Conservation (phyloP, 2,113 vertebrate genomes). For the Caretta caretta region DNA sequence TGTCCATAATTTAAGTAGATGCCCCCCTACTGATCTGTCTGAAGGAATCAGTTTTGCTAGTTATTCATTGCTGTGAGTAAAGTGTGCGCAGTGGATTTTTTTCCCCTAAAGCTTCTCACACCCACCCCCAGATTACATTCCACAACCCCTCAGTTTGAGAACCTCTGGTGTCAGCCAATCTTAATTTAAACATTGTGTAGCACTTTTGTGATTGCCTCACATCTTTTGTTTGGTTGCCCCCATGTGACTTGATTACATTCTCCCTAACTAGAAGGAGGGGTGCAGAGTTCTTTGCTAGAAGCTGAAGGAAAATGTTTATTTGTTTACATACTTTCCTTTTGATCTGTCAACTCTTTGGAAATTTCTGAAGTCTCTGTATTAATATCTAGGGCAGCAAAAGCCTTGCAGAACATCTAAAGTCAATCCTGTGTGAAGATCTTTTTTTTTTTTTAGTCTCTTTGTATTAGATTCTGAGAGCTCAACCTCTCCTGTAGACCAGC, state of each 20-base stretch:
- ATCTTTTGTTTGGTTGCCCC: background rate
- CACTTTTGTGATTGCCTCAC: rapidly evolving
- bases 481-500: background rate
- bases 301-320: background rate
- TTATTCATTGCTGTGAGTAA: too few species aligned
- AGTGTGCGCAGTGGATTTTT: too few species aligned
- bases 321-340: background rate
- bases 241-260: background rate
- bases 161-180: background rate
- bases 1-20: too few species aligned
- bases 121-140: too few species aligned
- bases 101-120: too few species aligned
- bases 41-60: too few species aligned
- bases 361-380: background rate
- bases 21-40: too few species aligned
- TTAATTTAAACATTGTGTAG: background rate
- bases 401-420: background rate
- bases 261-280: background rate
- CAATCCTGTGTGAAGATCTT: background rate
- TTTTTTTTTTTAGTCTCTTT: background rate
- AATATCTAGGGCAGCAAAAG: background rate
- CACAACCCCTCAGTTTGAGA: too few species aligned
- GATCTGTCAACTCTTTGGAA: background rate
- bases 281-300: background rate
- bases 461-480: background rate